These are phyloP conservation scores for Diadumene lineata DNA, from an alignment of 92 coral and sea anemone species.

Conservation along the genomic window DNA sequence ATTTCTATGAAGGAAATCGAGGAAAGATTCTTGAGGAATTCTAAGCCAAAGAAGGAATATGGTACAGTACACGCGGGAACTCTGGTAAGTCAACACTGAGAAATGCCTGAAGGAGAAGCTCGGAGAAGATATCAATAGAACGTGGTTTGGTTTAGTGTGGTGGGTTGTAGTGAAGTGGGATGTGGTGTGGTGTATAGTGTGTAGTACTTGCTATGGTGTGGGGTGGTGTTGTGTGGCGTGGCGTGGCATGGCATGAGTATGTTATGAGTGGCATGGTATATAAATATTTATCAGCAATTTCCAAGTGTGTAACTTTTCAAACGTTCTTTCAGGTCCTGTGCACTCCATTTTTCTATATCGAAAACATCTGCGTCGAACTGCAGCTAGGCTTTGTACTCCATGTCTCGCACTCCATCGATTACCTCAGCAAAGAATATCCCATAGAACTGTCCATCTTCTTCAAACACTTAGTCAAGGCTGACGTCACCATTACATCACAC, in stretches of 20 bases:
- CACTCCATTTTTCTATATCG: slow-evolving; percentile 46
- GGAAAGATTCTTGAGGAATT: slow-evolving; percentile 18
- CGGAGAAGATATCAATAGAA: no score
- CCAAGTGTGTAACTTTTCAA: no score
- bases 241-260: no score
- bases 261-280: no score
- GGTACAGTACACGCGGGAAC: slow-evolving; percentile 44
- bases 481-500: slow-evolving; percentile 50
- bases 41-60: slow-evolving; percentile 30
- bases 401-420: slow-evolving; percentile 31
- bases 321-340: slow-evolving; percentile 45
- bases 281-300: no score
- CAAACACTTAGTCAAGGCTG: slow-evolving; percentile 48
- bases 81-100: slow-evolving; percentile 26
- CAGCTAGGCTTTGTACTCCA: slow-evolving; percentile 47
- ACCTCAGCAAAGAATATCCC: slow-evolving; percentile 52
- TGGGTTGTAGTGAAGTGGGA: no score
- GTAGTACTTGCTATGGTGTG: no score
- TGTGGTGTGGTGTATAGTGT: no score
- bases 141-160: no score
- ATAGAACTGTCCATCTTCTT: slow-evolving; percentile 42
- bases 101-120: no score
- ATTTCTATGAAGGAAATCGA: slow-evolving; percentile 27
- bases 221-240: no score
- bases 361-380: slow-evolving; percentile 47